Evolutionary conservation across 2,888 invertebrate species (phyloP), one percentile per base, ranked within the genome.

Genomic region (Lasioglossum calceatum): DNA sequence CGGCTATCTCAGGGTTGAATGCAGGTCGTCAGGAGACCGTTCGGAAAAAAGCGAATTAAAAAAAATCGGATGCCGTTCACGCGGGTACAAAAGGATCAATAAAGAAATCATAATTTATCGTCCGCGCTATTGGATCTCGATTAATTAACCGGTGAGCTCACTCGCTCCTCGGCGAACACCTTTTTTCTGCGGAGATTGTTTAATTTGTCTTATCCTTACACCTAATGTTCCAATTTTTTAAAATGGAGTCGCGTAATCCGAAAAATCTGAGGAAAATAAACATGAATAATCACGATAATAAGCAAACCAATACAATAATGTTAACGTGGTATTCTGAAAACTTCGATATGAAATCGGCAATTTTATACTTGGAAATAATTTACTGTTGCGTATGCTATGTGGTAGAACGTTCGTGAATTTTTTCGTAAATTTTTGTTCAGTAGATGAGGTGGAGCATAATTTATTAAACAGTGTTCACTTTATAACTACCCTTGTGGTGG

Each of bases 71-170:
- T 8, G n/a, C 27, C 42, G 44, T 36, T 61, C 27, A n/a, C 32
- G 14, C 7, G 27, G 42, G n/a, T 50, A 47, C 27, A 36, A 32
- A 19, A 8, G 12, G 77, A 86, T 86, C 86, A 64, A 79, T 75
- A 58, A 54, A 27, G 39, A 76, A 83, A 87, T 87, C 76, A 81
- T 80, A 87, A 87, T 87, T 87, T 80, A 87, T 80, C 61, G 75
- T 44, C 50, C 19, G 54, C 67, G 78, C 61, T 84, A 87, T 87
- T 67, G 84, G 76, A 50, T 87, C 79, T 76, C 76, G 58, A 87
- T 87, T 84, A 87, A 87, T 87, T 84, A 84, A 72, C 67, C 72
- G 72, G 67, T 61, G 67, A 73, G 67, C 64, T 74, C 23, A 44
- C 36, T 67, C n/a, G 47, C 23, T 44, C 71, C 54, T 71, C 47